Percentiles rank a stretch among this genome's conserved stretches.
Evolutionary conservation across 1,140 invertebrate genomes (phyloP).

Genomic region (Drosophila saltans): DNA sequence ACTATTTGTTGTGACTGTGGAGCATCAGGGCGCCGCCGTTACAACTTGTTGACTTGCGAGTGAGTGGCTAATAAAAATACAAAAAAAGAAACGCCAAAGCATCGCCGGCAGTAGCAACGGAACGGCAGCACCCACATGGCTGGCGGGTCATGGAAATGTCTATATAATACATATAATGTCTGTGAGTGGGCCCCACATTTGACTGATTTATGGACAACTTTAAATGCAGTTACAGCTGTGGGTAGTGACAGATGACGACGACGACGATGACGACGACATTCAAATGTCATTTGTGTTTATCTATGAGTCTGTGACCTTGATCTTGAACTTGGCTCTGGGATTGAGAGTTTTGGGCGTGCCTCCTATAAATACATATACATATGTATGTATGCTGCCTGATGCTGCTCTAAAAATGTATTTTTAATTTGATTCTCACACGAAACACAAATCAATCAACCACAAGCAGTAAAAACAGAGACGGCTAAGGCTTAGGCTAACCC

Average conservation of each 20-base stretch:
- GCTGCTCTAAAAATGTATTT: slow-evolving; percentile 51
- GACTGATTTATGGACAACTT: slow-evolving; percentile 70
- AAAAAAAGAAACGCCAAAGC: slow-evolving; percentile 35
- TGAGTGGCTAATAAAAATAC: slow-evolving; percentile 63
- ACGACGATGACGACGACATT: slow-evolving; percentile 38
- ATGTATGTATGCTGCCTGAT: slow-evolving; percentile 23
- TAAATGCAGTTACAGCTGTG: slow-evolving; percentile 60
- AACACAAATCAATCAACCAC: slow-evolving; percentile 63
- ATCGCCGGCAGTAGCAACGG: background rate
- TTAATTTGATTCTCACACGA: slow-evolving; percentile 64
- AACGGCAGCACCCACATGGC: slow-evolving; percentile 43
- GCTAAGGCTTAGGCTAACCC: slow-evolving; percentile 27
- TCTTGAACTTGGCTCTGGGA: slow-evolving; percentile 66
- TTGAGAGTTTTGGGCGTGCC: slow-evolving; percentile 13
- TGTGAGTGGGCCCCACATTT: slow-evolving; percentile 56
- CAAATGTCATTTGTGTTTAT: slow-evolving; percentile 31
- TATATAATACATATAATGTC: slow-evolving; percentile 27
- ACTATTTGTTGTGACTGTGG: background rate
- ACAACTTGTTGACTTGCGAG: slow-evolving; percentile 54
- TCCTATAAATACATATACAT: slow-evolving; percentile 48
- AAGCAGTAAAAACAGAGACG: background rate
- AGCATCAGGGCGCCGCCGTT: slow-evolving; percentile 44
- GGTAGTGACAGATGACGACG: slow-evolving; percentile 18
- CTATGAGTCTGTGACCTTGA: slow-evolving; percentile 51
- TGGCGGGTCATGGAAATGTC: slow-evolving; percentile 22